phyloP scores from a whole-genome alignment of 2,888 invertebrate species.

The Muscina levida region DNA sequence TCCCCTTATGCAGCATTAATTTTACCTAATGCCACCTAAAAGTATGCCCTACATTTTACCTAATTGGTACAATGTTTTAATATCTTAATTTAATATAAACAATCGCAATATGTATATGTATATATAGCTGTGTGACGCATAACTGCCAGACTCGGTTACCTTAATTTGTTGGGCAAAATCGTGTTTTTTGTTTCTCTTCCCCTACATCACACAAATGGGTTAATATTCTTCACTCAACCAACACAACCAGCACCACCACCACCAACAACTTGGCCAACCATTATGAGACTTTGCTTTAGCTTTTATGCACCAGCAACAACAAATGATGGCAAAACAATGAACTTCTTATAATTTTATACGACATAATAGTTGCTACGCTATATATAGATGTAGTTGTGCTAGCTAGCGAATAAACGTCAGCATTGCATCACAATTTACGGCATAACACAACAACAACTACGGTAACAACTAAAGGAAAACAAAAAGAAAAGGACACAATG shows the following conservation, averaged over 20 bases:
- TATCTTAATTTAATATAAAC: too few relatives aligned
- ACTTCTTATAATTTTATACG: slow-evolving; percentile 3
- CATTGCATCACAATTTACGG: slow-evolving; percentile 29
- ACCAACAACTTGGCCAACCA: slow-evolving; percentile 1
- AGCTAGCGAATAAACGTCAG: slow-evolving; percentile 18
- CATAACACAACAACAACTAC: background rate
- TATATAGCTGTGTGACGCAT: too few relatives aligned
- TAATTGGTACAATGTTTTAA: too few relatives aligned
- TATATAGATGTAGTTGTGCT: background rate
- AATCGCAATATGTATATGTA: too few relatives aligned
- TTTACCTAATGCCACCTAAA: too few relatives aligned
- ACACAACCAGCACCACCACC: background rate
- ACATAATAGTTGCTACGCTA: background rate
- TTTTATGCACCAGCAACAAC: background rate
- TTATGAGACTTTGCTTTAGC: background rate
- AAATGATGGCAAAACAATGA: background rate
- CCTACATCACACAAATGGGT: slow-evolving; percentile 6
- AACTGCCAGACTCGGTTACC: slow-evolving; percentile 17
- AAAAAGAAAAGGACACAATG: background rate
- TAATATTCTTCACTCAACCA: background rate
- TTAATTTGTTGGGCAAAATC: background rate
- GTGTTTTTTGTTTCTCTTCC: too few relatives aligned
- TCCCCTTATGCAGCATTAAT: too few relatives aligned
- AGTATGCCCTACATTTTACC: too few relatives aligned
- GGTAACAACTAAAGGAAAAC: background rate